Base-by-base conservation (phyloP, 2,888 invertebrate genomes). In the Callosobruchus maculatus region DNA sequence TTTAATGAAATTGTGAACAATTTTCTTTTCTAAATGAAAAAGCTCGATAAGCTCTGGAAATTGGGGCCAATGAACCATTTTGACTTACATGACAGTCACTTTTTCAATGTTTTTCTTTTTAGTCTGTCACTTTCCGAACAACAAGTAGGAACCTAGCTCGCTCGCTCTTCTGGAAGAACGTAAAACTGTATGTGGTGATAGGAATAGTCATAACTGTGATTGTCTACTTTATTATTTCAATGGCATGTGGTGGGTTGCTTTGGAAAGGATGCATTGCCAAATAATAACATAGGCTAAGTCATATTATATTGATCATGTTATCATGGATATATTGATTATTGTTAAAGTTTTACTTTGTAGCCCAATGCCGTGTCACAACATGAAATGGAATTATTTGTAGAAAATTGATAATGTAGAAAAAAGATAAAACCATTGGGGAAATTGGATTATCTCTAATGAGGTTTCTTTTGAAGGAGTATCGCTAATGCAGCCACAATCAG, bases 111-210 rank as follows among this genome's bases (percentile, higher is more conserved):
- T 73, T 72, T 75, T 80, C 74, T 79, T 91, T 92, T 67, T 88
- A 97, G 97, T 95, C 97, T 0, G 93, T 97, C 18, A 91, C 95
- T 76, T 97, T 97, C 88, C 93, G 95, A 81, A 93, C 93, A 82
- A 94, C 94, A 3, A 96, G 97, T 79, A 91, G 96, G 83, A 95
- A 94, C 78, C 87, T 98, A 76, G 95, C 96, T 66, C 90, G 96
- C 68, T 93, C 95, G 20, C 90, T 97, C 88, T 97, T 96, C 88
- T 97, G 97, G 97, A 97, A 97, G 87, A 97, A 96, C 85, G 91
- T 97, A 20, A 97, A 97, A 87, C 90, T 97, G 84, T 96, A 96
- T 81, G 90, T 95, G 18, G 92, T 96, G 77, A 88, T 93, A 79
- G 92, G 89, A 22, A 86, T 89, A 3, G 88, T 93, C 72, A 87